Conservation (phyloP, 2,888 invertebrate genomes). For the Pharmacophagus antenor region DNA sequence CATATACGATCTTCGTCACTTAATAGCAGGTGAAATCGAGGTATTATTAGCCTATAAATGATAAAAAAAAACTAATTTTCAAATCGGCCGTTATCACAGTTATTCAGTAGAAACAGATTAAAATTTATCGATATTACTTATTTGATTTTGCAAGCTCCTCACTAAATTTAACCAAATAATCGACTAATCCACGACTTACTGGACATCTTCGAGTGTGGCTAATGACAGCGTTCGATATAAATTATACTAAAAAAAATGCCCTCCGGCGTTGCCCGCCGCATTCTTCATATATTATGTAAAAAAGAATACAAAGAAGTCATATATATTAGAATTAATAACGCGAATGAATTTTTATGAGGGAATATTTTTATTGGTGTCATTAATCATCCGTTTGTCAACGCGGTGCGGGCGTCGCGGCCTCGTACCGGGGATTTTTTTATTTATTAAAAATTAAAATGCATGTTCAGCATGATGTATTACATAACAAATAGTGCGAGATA, state of each 20-base stretch:
- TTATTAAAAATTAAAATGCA: not conserved
- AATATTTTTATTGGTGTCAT: constrained; percentile 55
- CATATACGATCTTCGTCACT: too few species aligned
- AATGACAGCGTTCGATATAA: constrained; percentile 45
- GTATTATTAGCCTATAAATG: too few species aligned
- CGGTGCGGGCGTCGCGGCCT: constrained; percentile 32
- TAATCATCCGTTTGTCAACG: constrained; percentile 69
- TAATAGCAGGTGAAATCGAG: too few species aligned
- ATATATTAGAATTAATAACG: constrained; percentile 59
- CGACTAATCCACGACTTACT: not conserved
- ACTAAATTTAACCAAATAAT: not conserved
- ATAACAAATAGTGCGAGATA: too few species aligned
- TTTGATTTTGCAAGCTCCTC: too few species aligned
- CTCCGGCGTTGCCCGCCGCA: constrained; percentile 34
- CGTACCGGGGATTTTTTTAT: constrained; percentile 1
- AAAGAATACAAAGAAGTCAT: constrained; percentile 32
- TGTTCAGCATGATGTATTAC: not conserved
- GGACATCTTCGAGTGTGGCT: constrained; percentile 40
- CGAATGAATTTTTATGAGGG: constrained; percentile 54
- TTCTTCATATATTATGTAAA: constrained; percentile 40
- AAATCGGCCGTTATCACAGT: too few species aligned
- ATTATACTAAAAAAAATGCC: constrained; percentile 38
- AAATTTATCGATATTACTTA: too few species aligned
- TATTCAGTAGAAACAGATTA: too few species aligned
- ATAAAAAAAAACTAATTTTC: too few species aligned